A percentile compares a stretch with the other conserved stretches of the same genome.
phyloP scores from a whole-genome alignment of 1,140 invertebrate species.

The Protaetia brevitarsis region DNA sequence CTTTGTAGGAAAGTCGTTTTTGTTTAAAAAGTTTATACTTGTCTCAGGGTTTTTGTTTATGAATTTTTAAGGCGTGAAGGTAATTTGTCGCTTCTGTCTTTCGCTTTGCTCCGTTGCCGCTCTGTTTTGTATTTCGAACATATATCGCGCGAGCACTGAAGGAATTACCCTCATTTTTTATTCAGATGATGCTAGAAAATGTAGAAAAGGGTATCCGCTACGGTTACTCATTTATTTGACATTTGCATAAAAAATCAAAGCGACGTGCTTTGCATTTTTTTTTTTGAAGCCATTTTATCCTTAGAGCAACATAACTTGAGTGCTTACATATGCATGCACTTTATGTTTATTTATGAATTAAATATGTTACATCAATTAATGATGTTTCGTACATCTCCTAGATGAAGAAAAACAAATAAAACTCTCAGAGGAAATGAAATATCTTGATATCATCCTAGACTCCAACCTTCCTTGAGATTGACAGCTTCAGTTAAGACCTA shows the following conservation, averaged over 20 bases:
- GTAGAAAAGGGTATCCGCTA: slow-evolving; percentile 2
- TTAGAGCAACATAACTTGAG: no score
- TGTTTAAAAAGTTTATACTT: slow-evolving; percentile 18
- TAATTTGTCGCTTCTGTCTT: slow-evolving; percentile 7
- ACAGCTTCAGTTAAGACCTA: no score
- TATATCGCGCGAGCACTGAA: background rate
- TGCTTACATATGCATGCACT: no score
- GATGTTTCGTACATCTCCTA: no score
- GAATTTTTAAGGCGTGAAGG: slow-evolving; percentile 3
- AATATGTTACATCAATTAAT: no score
- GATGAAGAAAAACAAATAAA: no score
- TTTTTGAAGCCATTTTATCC: no score
- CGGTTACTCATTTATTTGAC: slow-evolving; percentile 12
- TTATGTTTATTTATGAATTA: no score
- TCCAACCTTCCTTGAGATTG: no score
- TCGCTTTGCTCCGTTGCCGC: background rate
- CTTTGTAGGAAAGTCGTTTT: background rate
- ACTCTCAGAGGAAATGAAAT: no score
- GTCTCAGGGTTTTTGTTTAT: slow-evolving; percentile 13
- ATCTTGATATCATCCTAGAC: no score
- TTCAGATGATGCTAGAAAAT: slow-evolving; percentile 18
- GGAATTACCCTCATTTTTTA: slow-evolving; percentile 13
- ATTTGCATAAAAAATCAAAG: slow-evolving; percentile 4
- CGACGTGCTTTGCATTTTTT: no score
- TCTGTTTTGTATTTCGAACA: background rate